phyloP scores from a whole-genome alignment of 2,113 vertebrate genomes.

The Fregata magnificens region DNA sequence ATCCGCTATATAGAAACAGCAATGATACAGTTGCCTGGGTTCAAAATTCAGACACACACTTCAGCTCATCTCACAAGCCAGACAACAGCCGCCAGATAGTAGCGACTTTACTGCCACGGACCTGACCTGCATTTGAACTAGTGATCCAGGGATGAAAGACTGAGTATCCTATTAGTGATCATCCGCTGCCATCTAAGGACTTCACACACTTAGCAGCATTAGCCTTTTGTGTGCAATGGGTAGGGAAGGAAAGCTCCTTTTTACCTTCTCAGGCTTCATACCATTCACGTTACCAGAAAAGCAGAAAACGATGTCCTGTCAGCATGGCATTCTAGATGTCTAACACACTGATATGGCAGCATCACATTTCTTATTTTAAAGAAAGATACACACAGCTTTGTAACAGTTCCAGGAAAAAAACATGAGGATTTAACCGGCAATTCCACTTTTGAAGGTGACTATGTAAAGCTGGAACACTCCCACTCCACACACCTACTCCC shows the following conservation, averaged over 20 bases:
- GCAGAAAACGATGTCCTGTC: background rate
- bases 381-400: background rate
- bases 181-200: background rate
- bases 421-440: background rate
- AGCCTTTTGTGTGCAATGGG: background rate
- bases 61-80: background rate
- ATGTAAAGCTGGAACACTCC: background rate
- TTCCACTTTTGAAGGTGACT: background rate
- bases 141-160: background rate
- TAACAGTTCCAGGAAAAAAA: background rate
- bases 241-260: background rate
- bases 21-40: rapidly evolving
- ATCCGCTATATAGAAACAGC: rapidly evolving
- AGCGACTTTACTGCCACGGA: background rate
- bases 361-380: background rate
- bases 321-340: background rate
- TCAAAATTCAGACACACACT: background rate
- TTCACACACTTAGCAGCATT: background rate
- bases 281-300: background rate
- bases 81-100: rapidly evolving
- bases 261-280: background rate
- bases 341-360: rapidly evolving
- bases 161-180: background rate
- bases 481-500: background rate
- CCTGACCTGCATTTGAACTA: background rate